Base-by-base conservation (phyloP, 2,797 vertebrate genomes). In the Brachyrhaphis roseni region DNA sequence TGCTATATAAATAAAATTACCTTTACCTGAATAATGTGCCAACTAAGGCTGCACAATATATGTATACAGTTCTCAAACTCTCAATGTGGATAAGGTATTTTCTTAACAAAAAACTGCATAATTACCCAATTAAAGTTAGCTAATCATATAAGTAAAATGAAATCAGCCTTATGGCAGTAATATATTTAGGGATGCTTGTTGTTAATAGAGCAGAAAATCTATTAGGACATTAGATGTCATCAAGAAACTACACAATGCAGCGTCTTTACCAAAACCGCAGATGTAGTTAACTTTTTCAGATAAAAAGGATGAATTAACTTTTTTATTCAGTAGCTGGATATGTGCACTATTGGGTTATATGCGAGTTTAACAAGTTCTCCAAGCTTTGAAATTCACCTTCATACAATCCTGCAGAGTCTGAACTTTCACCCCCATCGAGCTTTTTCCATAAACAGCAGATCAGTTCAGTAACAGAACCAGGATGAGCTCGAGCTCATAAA, bases 401-500 rank as follows among this genome's bases (percentile, higher is more conserved):
- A 77, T 31, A 47, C 16, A 75, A 72, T 45, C 66, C 57, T 59
- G n/a, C 7, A 23, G 31, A 0, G 7, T 34, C 71, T 23, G 72
- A 88, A 74, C 72, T 82, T 80, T 78, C 26, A 86, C 79, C 73
- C 39, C 8, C 18, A 18, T 12, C 0, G 43, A 55, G 46, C 45
- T 62, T 64, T 74, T 77, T 84, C 41, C 34, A 77, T 53, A 80
- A 39, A 4, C 71, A 3, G n/a, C 51, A 70, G 43, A 23, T 77
- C 45, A 72, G 28, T 0, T 74, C 39, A 80, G 66, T 23, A 77
- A 81, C 71, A 85, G 46, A 85, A 77, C 82, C 76, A 71, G 75
- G 83, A 83, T 81, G 82, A 81, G 78, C 81, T 93, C 46, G 74
- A 36, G 12, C 64, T 86, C 79, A 90, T 93, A 41, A 94, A 92